Base-by-base conservation (phyloP, 2,888 invertebrate genomes). In the Calliphora vomitoria region DNA sequence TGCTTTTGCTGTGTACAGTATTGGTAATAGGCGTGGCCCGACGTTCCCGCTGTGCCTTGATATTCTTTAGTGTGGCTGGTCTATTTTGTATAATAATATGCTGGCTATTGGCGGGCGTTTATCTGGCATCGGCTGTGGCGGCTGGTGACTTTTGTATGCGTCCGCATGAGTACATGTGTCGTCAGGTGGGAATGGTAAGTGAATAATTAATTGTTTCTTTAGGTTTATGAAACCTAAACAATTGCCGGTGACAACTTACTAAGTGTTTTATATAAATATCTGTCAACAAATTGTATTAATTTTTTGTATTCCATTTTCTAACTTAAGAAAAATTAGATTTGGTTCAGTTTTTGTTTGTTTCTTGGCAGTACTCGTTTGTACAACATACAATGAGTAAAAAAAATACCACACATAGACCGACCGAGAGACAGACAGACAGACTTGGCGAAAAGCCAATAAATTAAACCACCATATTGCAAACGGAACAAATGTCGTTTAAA, bases 41-140 rank as follows among this genome's bases (percentile, higher is more conserved):
- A 74, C 92, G 94, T 84, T 98, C 97, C 68, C 95, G 98, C 78
- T 98, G 98, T 92, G 97, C 98, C 72, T 95, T 98, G 87, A 97
- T 98, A 92, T 96, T 97, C 95, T 97, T 98, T 91, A 97, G 97
- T 89, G 98, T 98, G 86, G 96, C 97, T 93, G 96, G 97, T 55
- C 94, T 97, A 68, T 93, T 94, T 89, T 93, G 93, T 88, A 93
- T 94, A 80, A 94, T 94, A 86, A 91, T 94, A 72, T 97, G 98
- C 90, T 98, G 98, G 97, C 95, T 98, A 92, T 95, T 97, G 94
- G 96, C 97, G 66, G 98, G 98, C 84, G 94, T 98, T 90, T 97
- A 98, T 94, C 95, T 98, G 90, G 97, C 97, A 86, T 95, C 96
- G 75, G 96, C 97, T 82, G 98, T 98, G 92, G 98, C 97, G 78